These are phyloP conservation scores for Phoxinus phoxinus DNA, from an alignment of 2,113 vertebrate species.

Conservation along the genomic window DNA sequence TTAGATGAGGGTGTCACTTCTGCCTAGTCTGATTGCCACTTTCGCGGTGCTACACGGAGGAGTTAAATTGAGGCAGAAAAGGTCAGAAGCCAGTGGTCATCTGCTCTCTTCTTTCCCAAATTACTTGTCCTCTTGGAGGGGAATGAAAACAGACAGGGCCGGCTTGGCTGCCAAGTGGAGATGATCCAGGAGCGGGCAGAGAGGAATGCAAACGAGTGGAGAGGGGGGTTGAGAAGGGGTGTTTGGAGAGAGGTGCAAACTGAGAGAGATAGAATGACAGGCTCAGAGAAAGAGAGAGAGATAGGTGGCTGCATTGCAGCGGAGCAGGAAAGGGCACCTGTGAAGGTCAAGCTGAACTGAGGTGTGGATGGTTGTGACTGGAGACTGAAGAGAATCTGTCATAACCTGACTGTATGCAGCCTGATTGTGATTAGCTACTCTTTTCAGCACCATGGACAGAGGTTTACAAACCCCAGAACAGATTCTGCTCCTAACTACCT, in stretches of 20 bases:
- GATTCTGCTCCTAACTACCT: not conserved
- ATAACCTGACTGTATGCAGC: not conserved
- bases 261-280: slow-evolving; percentile 9
- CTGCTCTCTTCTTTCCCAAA: slow-evolving; percentile 76
- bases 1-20: slow-evolving; percentile 83
- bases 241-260: slow-evolving; percentile 29
- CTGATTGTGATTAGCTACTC: not conserved
- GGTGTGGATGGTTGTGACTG: slow-evolving; percentile 38
- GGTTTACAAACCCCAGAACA: not conserved
- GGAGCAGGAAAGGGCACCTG: slow-evolving; percentile 50
- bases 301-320: slow-evolving; percentile 37
- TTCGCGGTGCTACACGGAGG: slow-evolving; percentile 66
- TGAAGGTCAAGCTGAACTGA: slow-evolving; percentile 55
- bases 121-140: slow-evolving; percentile 73
- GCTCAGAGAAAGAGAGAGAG: slow-evolving; percentile 42
- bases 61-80: slow-evolving; percentile 88
- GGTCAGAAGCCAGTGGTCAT: slow-evolving; percentile 82
- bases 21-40: slow-evolving; percentile 77
- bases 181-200: slow-evolving; percentile 63
- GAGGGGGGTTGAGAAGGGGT: slow-evolving; percentile 48
- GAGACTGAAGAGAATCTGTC: slow-evolving; percentile 25
- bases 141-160: slow-evolving; percentile 80
- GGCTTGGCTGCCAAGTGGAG: slow-evolving; percentile 64
- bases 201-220: slow-evolving; percentile 64
- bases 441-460: slow-evolving; percentile 43